phyloP scores from a whole-genome alignment of 92 coral and sea anemone species.

The Porites divaricata region DNA sequence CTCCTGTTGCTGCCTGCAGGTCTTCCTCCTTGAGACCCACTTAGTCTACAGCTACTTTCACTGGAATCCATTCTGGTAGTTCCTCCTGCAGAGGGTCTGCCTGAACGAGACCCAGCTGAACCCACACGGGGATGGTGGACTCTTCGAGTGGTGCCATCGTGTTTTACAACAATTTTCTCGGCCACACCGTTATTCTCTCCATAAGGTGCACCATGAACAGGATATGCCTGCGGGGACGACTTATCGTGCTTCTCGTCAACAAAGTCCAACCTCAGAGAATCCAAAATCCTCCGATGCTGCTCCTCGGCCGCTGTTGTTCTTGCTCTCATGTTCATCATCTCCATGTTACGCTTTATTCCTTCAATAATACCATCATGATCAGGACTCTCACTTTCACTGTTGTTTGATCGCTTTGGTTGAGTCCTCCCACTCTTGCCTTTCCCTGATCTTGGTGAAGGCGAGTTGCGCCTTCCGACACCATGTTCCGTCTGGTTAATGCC shows the following conservation, averaged over 20 bases:
- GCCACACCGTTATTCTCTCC: background rate
- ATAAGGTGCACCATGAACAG: background rate
- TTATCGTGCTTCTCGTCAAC: constrained; percentile 13
- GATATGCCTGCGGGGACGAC: constrained; percentile 7
- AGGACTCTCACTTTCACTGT: background rate
- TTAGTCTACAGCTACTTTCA: background rate
- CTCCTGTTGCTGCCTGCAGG: background rate
- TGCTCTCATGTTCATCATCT: constrained; percentile 68
- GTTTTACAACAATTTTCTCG: background rate
- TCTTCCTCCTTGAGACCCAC: background rate
- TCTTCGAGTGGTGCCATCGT: constrained; percentile 23
- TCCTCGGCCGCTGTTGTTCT: constrained; percentile 73
- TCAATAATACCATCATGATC: constrained; percentile 74
- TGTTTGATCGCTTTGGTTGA: constrained; percentile 16
- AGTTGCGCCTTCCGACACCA: background rate
- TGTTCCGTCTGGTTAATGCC: background rate
- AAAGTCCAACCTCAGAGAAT: constrained; percentile 47
- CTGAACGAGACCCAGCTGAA: constrained; percentile 58
- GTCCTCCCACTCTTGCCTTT: background rate
- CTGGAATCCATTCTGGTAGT: background rate
- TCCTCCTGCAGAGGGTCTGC: constrained; percentile 19
- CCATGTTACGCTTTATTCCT: constrained; percentile 82
- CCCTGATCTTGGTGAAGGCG: background rate
- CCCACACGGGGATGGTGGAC: constrained; percentile 70
- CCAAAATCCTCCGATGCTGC: constrained; percentile 53